phyloP scores from a whole-genome alignment of 2,797 vertebrate genomes.

The Lindbergichthys nudifrons region DNA sequence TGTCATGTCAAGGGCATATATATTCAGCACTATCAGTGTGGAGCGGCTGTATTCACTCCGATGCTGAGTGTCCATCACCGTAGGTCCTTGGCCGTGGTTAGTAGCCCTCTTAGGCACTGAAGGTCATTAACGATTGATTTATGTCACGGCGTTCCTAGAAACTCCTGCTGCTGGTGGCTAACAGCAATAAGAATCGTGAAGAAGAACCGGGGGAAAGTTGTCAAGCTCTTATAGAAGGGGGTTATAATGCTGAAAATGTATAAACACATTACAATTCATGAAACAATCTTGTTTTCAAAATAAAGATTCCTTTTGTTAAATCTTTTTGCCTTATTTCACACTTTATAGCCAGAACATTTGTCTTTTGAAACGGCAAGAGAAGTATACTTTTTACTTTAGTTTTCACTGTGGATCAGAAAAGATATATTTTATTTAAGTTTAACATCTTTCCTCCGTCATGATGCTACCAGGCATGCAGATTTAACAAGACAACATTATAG shows the following conservation, averaged over 20 bases:
- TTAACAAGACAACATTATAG: constrained; percentile 17
- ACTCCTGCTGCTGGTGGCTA: constrained; percentile 25
- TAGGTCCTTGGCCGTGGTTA: constrained; percentile 23
- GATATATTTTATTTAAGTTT: constrained; percentile 14
- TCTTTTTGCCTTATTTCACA: not conserved
- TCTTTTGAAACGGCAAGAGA: not conserved
- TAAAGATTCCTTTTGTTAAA: not conserved
- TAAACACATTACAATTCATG: not conserved
- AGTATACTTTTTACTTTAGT: not conserved
- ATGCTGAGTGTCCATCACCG: constrained; percentile 46
- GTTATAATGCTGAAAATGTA: not conserved
- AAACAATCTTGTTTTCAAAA: not conserved
- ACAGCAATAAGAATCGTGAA: constrained; percentile 17
- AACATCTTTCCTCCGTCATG: not conserved
- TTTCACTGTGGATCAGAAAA: not conserved
- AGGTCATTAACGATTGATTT: constrained; percentile 64
- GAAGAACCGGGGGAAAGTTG: constrained; percentile 17
- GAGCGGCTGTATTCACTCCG: constrained; percentile 45
- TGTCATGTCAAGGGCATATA: constrained; percentile 76
- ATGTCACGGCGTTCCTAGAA: constrained; percentile 33
- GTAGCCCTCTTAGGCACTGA: constrained; percentile 49
- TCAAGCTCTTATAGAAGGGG: not conserved
- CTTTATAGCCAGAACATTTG: not conserved
- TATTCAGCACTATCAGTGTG: constrained; percentile 67
- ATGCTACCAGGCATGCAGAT: constrained; percentile 17